Base-by-base conservation (phyloP, 2,888 invertebrate genomes). In the Syrphus vitripennis region DNA sequence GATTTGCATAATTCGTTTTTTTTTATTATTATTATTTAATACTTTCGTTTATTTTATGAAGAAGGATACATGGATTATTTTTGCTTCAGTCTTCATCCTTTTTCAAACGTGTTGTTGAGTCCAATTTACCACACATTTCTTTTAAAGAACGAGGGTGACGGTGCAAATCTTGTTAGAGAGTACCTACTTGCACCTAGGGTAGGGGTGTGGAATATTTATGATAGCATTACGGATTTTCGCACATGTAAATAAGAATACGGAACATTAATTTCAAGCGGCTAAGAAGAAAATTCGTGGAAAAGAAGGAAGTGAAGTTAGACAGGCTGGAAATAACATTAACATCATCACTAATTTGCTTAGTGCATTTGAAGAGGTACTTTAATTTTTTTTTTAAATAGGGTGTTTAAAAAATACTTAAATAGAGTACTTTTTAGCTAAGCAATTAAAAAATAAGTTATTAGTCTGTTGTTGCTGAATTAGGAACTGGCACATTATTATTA, bases 211-310 rank as follows among this genome's bases (percentile, higher is more conserved):
- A 71, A 21, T 67, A 81, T 82, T 81, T 86, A 82, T 81, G 72
- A 77, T 40, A 82, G 72, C 72, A 86, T 82, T 77, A 86, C 77
- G 50, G 77, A 78, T 77, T 82, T 86, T 82, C 81, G 70, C 86
- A 86, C 81, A 86, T 86, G 86, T 82, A 86, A 82, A 86, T 86
- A 74, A 74, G 77, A 78, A 82, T 67, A 67, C 65, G 82, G 82
- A 86, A 82, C 81, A 86, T 86, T 82, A 86, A 86, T 82, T 82
- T 78, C 70, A 67, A 78, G 76, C 26, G 14, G 19, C 7, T 34
- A 12, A 37, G 63, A 45, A 14, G 50, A 31, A 50, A 19, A 59
- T 14, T 42, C 24, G 24, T n/a, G 34, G 40, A 55, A 45, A 55
- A 34, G 65, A 59, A 57, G 59, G 59, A 84, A 76, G 59, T 72